Evolutionary conservation across 2,888 invertebrate genomes (phyloP), one percentile per base, ranked within the genome.

Genomic region (Hecatera dysodea): DNA sequence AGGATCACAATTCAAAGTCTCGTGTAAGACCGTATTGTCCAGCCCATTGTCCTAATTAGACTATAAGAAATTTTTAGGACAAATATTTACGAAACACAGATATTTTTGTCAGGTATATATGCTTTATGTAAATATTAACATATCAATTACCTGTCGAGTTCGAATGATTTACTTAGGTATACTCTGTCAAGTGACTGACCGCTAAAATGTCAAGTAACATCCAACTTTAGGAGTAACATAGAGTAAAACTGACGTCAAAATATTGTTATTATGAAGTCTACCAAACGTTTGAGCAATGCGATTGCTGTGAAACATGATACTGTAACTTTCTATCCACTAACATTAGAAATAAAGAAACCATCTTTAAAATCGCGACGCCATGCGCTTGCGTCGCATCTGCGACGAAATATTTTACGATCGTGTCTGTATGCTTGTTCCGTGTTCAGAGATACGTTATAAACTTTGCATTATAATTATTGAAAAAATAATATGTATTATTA

Each of bases 301-400:
- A 70, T 74, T 42, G 52, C n/a, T 50, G 46, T 63, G 74, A 68
- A 81, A 81, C 44, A 67, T 56, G 62, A 75, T 81, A 73, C 67
- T 59, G 17, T 44, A 65, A 81, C 82, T 83, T 83, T 81, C 81
- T 79, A 76, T 57, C 36, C 15, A 61, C 46, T 62, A 39, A 42
- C 64, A 59, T 67, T 48, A 59, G 52, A 72, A 72, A 76, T 68
- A 66, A 81, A 64, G 70, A 80, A 78, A 75, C 66, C 70, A 68
- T 63, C 48, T 61, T 2, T 50, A 46, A 44, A 62, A 53, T 46
- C 15, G 11, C 29, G 17, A 17, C 8, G 52, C 46, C 8, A 27
- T 50, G 27, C 55, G 33, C 33, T 44, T 22, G 46, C 33, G 61
- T 48, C 65, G 29, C 59, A 50, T 72, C 33, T 62, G 52, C 56